Evolutionary conservation across 2,113 vertebrate species (phyloP), one percentile per base, ranked within the genome.

Genomic region (Coryphaenoides rupestris): DNA sequence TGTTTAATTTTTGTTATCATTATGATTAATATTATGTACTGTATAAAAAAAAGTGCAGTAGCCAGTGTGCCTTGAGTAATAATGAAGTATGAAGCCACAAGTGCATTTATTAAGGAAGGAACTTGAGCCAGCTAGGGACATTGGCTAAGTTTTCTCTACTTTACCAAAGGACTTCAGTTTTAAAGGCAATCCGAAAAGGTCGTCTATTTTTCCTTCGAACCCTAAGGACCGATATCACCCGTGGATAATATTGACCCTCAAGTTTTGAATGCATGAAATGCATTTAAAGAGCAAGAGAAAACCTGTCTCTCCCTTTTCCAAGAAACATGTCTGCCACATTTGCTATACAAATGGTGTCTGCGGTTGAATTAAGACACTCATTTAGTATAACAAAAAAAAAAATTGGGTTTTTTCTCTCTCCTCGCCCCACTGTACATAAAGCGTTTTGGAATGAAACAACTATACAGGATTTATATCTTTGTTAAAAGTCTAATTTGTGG

Each of bases 1-100:
- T 45, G 40, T 45, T 45, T 45, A 6, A 45, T 12, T 45, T 5
- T 45, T 45, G 5, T n/a, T 50, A 49, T 49, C 17, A 10, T 3
- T 49, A 50, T 50, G 5, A 50, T 50, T 50, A 50, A 17, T 50
- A 50, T 47, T 65, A 60, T 66, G 63, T 62, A 9, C 53, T 60
- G 58, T 67, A 68, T 56, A 60, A 67, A 66, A 55, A 45, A 49
- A 50, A 50, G 33, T 12, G 54, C 63, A 70, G 64, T 62, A 60
- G 54, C 70, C 70, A 56, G 33, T 63, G 62, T 62, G 58, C 61
- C 60, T 33, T 63, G 45, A 60, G 64, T 73, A 73, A 69, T 66
- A 62, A 86, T 83, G 82, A 87, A 87, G 83, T 84, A 85, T 78
- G 40, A 78, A 75, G 68, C 70, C 65, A 33, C 67, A 70, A 49